Evolutionary conservation across 1,140 invertebrate species (phyloP).

Genomic region (Pseudachorutes palmiensis): DNA sequence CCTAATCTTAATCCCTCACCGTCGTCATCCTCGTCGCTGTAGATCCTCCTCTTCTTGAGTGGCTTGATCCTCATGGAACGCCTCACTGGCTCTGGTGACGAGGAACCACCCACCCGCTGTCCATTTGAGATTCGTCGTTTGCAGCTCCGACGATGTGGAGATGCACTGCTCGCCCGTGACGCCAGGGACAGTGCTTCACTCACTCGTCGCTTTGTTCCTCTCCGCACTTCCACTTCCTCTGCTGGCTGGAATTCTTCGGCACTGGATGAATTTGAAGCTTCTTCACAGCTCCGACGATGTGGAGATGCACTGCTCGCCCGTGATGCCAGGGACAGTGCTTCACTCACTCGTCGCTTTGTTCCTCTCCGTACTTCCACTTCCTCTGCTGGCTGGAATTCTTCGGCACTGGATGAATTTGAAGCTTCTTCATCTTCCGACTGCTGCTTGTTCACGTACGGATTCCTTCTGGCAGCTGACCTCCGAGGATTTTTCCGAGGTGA

Average conservation of each 20-base stretch:
- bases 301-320: background rate
- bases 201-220: background rate
- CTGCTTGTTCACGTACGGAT: slow-evolving; percentile 9
- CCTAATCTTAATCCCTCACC: background rate
- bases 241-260: slow-evolving; percentile 14
- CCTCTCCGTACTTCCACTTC: slow-evolving; percentile 17
- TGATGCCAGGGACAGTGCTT: background rate
- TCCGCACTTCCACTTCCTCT: slow-evolving; percentile 35
- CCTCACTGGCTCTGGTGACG: background rate
- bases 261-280: background rate
- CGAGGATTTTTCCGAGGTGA: slow-evolving; percentile 28
- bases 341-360: background rate
- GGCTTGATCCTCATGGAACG: background rate
- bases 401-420: background rate
- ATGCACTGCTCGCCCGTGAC: background rate
- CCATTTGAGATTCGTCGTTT: background rate
- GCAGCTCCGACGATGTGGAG: background rate
- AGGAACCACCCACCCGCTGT: background rate
- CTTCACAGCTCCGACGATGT: background rate
- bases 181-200: background rate
- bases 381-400: slow-evolving; percentile 34
- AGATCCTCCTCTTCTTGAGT: background rate
- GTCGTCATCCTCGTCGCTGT: background rate
- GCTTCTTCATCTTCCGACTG: background rate
- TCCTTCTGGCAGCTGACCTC: slow-evolving; percentile 18